Conservation (phyloP, 2,797 vertebrate genomes). For the Poecilia velifera region DNA sequence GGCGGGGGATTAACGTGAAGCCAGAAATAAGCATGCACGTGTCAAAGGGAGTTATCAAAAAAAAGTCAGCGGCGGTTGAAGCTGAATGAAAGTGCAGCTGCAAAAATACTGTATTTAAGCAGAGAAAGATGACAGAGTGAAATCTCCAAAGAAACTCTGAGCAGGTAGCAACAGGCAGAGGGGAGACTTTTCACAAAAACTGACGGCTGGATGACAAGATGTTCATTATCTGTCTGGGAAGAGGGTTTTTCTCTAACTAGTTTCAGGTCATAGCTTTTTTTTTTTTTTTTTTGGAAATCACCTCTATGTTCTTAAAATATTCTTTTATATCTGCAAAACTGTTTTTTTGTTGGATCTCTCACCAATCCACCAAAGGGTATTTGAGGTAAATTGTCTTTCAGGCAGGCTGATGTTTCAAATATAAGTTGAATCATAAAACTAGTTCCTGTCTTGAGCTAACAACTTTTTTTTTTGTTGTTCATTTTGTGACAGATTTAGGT, state of each 20-base stretch:
- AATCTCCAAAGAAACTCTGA: constrained; percentile 20
- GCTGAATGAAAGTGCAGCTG: constrained; percentile 66
- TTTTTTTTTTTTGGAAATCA: not conserved
- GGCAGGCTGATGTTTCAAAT: not conserved
- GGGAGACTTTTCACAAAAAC: constrained; percentile 21
- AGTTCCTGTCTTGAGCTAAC: not conserved
- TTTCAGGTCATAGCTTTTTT: not conserved
- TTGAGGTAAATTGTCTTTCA: not conserved
- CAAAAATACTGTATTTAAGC: constrained; percentile 59
- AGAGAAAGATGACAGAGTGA: constrained; percentile 57
- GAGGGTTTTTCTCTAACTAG: not conserved
- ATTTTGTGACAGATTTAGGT: not conserved
- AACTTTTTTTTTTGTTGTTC: not conserved
- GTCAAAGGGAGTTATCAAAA: constrained; percentile 72
- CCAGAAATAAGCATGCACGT: constrained; percentile 75
- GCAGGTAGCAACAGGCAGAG: constrained; percentile 63
- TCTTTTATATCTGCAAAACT: not conserved
- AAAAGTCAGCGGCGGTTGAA: constrained; percentile 45
- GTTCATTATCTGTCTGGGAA: not conserved
- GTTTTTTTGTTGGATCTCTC: not conserved
- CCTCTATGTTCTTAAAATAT: not conserved
- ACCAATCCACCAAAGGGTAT: too few species aligned
- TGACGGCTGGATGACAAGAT: constrained; percentile 14
- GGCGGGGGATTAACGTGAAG: constrained; percentile 70
- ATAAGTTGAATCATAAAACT: not conserved